phyloP scores from a whole-genome alignment of 2,888 invertebrate genomes.

The Philaethria dido region DNA sequence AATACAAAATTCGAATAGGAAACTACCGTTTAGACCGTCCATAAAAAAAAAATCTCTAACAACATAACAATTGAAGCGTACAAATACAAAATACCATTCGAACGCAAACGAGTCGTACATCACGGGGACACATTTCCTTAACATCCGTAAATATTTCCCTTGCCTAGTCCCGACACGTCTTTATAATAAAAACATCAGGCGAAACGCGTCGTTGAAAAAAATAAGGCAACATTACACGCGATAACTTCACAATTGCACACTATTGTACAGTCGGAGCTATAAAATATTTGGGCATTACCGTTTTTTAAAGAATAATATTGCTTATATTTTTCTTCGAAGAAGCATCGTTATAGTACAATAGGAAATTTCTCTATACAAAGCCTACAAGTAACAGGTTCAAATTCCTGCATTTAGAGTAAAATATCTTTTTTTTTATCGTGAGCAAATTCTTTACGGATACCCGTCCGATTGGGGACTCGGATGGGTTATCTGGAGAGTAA shows the following conservation, averaged over 20 bases:
- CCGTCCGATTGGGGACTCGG: no score
- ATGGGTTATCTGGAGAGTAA: no score
- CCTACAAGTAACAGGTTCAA: no score
- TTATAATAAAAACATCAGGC: constrained; percentile 81
- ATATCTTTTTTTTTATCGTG: no score
- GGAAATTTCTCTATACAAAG: no score
- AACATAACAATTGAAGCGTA: constrained; percentile 49
- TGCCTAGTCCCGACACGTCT: constrained; percentile 67
- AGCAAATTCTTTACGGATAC: no score
- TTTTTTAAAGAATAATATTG: constrained; percentile 12
- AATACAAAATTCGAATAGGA: constrained; percentile 5
- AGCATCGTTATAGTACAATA: not conserved
- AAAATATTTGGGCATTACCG: constrained; percentile 8
- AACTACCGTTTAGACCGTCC: constrained; percentile 1
- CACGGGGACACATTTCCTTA: constrained; percentile 59
- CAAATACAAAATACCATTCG: constrained; percentile 57
- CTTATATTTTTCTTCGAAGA: not conserved
- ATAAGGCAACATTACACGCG: constrained; percentile 71
- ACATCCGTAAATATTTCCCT: constrained; percentile 72
- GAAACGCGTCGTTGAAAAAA: constrained; percentile 56
- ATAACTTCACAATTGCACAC: constrained; percentile 68
- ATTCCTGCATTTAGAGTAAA: no score
- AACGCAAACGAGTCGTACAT: constrained; percentile 64
- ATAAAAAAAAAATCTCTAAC: constrained; percentile 32
- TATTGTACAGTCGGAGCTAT: constrained; percentile 36